Base-by-base conservation (phyloP, 2,113 vertebrate species). In the Riparia riparia region DNA sequence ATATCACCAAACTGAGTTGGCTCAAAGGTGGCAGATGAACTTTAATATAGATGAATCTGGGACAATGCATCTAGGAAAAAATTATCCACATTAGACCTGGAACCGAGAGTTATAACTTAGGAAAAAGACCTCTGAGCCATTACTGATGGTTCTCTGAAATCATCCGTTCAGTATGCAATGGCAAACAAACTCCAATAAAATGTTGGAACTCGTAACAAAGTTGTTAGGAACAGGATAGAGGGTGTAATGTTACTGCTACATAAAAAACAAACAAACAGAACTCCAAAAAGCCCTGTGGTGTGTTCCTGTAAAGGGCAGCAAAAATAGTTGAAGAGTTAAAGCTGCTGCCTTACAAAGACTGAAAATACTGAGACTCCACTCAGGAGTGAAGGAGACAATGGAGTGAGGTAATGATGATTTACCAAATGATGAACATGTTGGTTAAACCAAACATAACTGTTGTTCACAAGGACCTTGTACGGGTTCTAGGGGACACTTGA, bases 31-130 rank as follows among this genome's bases (percentile, higher is more conserved):
- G 39, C 39, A 89, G 82, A 90, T 78, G 56, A 95, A 90, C 80
- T 86, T 86, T 64, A 89, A 31, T 74, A 21, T 6, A 86, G 68
- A 58, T 78, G 81, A 93, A 88, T 42, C 32, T 32, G 51, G 41
- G 50, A 31, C 54, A 82, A 44, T 45, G 56, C 9, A 81, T 41
- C 64, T 95, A 74, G 93, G 93, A 93, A 95, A 95, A 95, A 83
- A 58, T 54, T 24, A 78, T 56, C 65, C 68, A 4, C 51, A 37
- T 80, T 74, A 74, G 49, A 89, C 31, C 41, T 96, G 56, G 64
- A 95, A 81, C 20, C n/a, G 63, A 70, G 76, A 63, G 21, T 89
- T 88, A 22, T 37, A 78, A 58, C 64, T 83, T 66, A 78, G 79
- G 74, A 92, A 90, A 83, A 69, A 85, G 60, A 82, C 76, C 47